Evolutionary conservation across 1,140 invertebrate genomes (phyloP), one percentile per base, ranked within the genome.

Genomic region (Pteromalus puparum): DNA sequence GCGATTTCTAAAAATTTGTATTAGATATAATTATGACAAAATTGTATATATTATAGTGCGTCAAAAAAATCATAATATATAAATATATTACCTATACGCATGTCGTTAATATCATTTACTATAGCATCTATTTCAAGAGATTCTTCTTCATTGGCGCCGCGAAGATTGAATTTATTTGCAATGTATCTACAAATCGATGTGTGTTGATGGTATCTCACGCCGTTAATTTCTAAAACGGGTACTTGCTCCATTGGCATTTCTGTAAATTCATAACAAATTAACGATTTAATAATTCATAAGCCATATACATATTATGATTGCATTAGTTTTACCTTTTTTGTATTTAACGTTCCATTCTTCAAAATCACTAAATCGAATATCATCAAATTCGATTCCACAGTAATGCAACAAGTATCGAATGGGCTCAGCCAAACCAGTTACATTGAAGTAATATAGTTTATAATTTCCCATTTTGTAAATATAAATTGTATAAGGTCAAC

Each of bases 221-320:
- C 89, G 74, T 90, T 86, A 61, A 91, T 87, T 26, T 91, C 90
- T 13, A 91, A 65, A 12, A 91, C 88, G 10, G 90, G 90, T 79
- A 89, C 86, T 83, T 91, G 88, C 1, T 88, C 89, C 87, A 90
- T 89, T 26, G 90, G 90, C 89, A 90, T 90, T 15, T 88, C 88
- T 90, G n/a, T 53, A 65, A 34, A 84, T 42, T 68, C 46, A n/a
- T 18, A 42, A 61, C 10, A 61, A 61, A 34, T 34, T 34, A 34
- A 34, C 30, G 30, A n/a, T n/a, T n/a, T n/a, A n/a, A n/a, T n/a
- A n/a, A n/a, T n/a, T n/a, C n/a, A n/a, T n/a, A n/a, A n/a, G n/a
- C 18, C 5, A 26, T 26, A 12, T 26, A 68, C 0, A 18, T 12
- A 53, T 53, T 12, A 18, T 28, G 0, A 6, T 46, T 26, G 34